Evolutionary conservation across 1,140 invertebrate species (phyloP), one percentile per base, ranked within the genome.

Genomic region (Drosophila virilis): DNA sequence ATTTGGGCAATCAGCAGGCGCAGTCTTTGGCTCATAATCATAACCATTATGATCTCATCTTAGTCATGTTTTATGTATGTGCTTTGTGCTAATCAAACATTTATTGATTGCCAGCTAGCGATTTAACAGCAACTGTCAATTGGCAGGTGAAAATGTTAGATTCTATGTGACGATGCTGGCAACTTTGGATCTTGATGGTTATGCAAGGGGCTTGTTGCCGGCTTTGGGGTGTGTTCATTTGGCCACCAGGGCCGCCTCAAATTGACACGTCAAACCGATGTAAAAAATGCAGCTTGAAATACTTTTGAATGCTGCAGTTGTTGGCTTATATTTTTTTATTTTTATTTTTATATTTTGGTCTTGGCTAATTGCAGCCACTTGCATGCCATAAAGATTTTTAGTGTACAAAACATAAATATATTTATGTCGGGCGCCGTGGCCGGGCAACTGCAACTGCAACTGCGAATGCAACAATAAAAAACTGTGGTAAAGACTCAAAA

Each of bases 401-500:
- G 40, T 52, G 67, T 45, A 52, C 55, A 58, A 70, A 57, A 51
- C 73, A 84, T 84, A 85, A 84, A 84, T 84, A 69, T 73, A 77
- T 77, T 84, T 72, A 72, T 74, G 79, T 64, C 71, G 50, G 52
- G 61, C 42, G 17, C n/a, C 58, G 40, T 37, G 58, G 72, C 32
- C 52, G 50, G 66, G 55, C 46, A 35, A 35, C 45, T 60, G 32
- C 51, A 40, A 40, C 46, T 17, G 38, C 69, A 64, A 66, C 51
- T n/a, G 42, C 40, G 35, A 42, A 32, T 13, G 51, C 40, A 50
- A 57, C 54, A 74, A 69, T 55, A 74, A 58, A 62, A 74, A 79
- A 80, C 72, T 76, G 72, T 88, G 83, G 83, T 86, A 86, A 85
- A 86, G 77, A 86, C 83, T 88, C 79, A 58, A 86, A 86, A 86